phyloP scores from a whole-genome alignment of 1,140 invertebrate species.

The Trachymyrmex cornetzi region DNA sequence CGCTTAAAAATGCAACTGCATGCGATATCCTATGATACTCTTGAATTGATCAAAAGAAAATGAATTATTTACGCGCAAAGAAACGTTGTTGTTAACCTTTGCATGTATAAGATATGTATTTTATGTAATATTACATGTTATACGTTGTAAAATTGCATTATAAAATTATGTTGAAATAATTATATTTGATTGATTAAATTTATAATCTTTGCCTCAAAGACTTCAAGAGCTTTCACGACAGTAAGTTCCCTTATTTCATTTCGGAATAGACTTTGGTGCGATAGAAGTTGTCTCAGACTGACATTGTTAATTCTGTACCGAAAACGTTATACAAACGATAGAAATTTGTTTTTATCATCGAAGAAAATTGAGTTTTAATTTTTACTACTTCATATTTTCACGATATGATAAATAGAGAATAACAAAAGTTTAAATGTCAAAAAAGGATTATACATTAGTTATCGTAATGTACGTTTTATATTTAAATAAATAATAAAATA shows the following conservation, averaged over 20 bases:
- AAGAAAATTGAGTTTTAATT: constrained; percentile 38
- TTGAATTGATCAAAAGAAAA: constrained; percentile 34
- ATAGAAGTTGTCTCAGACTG: constrained; percentile 69
- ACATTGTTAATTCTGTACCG: constrained; percentile 59
- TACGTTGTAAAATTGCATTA: not conserved
- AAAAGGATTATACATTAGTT: not conserved
- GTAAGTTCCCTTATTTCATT: constrained; percentile 72
- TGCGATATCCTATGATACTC: not conserved
- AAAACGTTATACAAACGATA: constrained; percentile 3
- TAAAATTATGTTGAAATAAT: not conserved
- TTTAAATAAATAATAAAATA: not conserved
- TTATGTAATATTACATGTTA: not conserved
- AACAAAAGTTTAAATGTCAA: not conserved
- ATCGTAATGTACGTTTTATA: not conserved
- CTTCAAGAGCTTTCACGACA: no score
- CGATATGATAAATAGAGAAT: not conserved
- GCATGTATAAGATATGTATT: not conserved
- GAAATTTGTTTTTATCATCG: constrained; percentile 11
- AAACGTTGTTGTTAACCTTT: not conserved
- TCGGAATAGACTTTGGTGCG: constrained; percentile 58
- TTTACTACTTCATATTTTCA: constrained; percentile 20
- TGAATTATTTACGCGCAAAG: constrained; percentile 14
- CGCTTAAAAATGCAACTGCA: not conserved
- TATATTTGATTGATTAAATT: not conserved
- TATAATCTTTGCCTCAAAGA: no score